Evolutionary conservation across 2,797 vertebrate genomes (phyloP).

Genomic region (Melanotaenia trifasciata): DNA sequence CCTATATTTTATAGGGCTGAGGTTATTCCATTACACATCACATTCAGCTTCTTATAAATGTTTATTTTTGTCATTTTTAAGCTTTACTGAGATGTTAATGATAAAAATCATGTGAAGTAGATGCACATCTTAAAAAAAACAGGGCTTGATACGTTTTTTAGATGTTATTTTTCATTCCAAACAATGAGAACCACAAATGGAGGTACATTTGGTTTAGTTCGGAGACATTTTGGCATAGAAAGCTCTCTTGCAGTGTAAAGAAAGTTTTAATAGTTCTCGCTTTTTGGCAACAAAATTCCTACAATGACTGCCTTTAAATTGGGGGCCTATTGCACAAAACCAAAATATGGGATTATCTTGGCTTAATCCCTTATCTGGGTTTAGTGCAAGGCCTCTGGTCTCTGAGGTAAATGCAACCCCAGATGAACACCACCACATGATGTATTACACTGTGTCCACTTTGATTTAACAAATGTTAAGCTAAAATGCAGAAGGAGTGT

Average conservation of each 20-base stretch:
- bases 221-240: background rate
- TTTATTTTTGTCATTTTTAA: background rate
- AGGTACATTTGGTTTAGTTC: conserved; percentile 15
- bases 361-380: no score
- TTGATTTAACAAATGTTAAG: background rate
- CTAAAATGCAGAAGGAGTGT: background rate
- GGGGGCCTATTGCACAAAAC: background rate
- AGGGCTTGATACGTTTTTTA: conserved; percentile 6
- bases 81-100: background rate
- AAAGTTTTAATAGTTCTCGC: conserved; percentile 1
- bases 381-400: no score
- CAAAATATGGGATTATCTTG: no score
- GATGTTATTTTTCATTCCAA: conserved; percentile 15
- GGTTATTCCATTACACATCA: conserved; percentile 5
- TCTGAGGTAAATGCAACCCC: background rate
- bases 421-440: background rate
- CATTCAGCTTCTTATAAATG: background rate
- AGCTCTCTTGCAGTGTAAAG: background rate
- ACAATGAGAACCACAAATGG: conserved; percentile 2
- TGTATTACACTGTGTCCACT: background rate
- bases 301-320: conserved; percentile 7
- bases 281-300: conserved; percentile 8
- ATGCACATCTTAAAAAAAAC: background rate
- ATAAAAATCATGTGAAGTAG: conserved; percentile 7
- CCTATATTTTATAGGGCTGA: background rate